phyloP scores from a whole-genome alignment of 1,140 invertebrate species.

The Magallana angulata region DNA sequence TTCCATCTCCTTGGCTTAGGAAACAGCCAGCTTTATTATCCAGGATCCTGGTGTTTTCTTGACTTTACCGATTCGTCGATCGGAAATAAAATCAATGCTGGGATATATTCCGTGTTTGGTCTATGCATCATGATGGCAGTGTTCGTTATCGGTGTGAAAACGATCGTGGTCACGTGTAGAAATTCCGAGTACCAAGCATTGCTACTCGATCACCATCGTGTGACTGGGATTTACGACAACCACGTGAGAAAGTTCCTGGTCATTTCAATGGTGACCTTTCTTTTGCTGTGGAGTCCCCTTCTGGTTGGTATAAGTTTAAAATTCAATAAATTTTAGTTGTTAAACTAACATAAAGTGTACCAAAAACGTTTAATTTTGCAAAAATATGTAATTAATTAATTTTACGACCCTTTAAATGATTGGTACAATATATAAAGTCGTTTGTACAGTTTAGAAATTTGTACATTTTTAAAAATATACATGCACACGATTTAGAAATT shows the following conservation, averaged over 20 bases:
- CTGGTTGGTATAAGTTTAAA: neutral
- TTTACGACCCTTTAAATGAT: no score
- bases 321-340: no score
- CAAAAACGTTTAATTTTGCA: no score
- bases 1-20: constrained; percentile 17
- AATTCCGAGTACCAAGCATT: constrained; percentile 14
- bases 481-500: no score
- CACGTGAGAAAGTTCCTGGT: constrained; percentile 10
- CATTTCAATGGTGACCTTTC: neutral
- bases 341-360: no score
- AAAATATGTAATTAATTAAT: no score
- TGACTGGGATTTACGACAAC: neutral
- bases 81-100: constrained; percentile 18
- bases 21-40: constrained; percentile 24
- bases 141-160: neutral
- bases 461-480: no score
- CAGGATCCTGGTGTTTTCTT: constrained; percentile 27
- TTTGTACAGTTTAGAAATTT: no score
- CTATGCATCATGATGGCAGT: neutral
- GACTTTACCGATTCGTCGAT: neutral
- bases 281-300: constrained; percentile 4
- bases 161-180: neutral
- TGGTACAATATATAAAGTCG: no score
- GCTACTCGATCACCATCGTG: neutral
- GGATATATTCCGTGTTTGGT: neutral